These are phyloP conservation scores for Sternotherus odoratus DNA, from an alignment of 2,797 vertebrate species.

Conservation along the genomic window DNA sequence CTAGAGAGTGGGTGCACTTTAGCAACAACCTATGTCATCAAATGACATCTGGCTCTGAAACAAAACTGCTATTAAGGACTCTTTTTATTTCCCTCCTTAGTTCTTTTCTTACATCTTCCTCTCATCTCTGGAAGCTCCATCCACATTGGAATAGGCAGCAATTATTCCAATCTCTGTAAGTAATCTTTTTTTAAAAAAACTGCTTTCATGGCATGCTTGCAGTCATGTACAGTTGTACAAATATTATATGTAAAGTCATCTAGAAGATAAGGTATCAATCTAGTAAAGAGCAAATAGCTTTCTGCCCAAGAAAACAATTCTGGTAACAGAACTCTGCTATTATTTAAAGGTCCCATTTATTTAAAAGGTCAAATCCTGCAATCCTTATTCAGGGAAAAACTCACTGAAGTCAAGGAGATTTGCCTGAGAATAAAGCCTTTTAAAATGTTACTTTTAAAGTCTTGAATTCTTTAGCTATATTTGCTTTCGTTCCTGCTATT, in stretches of 20 bases:
- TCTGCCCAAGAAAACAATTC: slow-evolving; percentile 17
- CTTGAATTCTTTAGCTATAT: not conserved
- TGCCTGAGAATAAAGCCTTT: not conserved
- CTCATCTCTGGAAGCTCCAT: slow-evolving; percentile 70
- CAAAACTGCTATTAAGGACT: slow-evolving; percentile 36
- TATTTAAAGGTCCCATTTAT: not conserved
- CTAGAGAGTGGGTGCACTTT: not conserved
- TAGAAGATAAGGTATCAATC: slow-evolving; percentile 13
- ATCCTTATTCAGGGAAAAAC: not conserved
- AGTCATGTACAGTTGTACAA: slow-evolving; percentile 31
- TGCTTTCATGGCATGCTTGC: slow-evolving; percentile 38
- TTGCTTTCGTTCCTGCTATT: not conserved
- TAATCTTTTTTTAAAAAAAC: slow-evolving; percentile 18
- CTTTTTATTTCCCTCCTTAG: slow-evolving; percentile 47
- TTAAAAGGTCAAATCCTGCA: not conserved
- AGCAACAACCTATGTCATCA: not conserved
- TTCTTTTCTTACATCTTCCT: slow-evolving; percentile 73
- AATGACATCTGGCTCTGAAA: slow-evolving; percentile 12
- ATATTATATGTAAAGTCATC: slow-evolving; percentile 39
- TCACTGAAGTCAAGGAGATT: not conserved
- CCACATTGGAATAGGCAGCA: slow-evolving; percentile 69
- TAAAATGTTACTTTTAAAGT: not conserved
- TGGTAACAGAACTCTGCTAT: not conserved
- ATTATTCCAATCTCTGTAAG: slow-evolving; percentile 78
- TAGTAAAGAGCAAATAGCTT: slow-evolving; percentile 35